Evolutionary conservation across 2,797 vertebrate species (phyloP), one percentile per base, ranked within the genome.

Genomic region (Gobionotothen gibberifrons): DNA sequence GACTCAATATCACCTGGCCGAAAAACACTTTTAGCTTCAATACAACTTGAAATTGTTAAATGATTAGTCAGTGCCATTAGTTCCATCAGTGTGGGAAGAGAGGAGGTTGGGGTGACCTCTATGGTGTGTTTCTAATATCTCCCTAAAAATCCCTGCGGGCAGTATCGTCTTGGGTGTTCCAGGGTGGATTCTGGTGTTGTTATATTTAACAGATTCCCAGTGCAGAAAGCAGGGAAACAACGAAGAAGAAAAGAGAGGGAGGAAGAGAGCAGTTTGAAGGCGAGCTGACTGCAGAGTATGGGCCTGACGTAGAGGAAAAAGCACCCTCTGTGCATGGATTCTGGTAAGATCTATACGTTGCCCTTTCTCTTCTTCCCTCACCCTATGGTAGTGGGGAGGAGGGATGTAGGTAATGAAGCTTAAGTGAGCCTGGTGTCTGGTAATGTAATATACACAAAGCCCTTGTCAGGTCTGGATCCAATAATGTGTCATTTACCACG

Each of bases 401-500:
- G 88, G 92, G 93, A 88, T 86, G 88, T 89, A 93, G 95, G 95
- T 96, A 96, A 96, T 97, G 97, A 97, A 96, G 96, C 96, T 95
- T 96, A 95, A 96, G 95, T 96, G 96, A 96, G 95, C 94, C 96
- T 94, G 96, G 95, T 96, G 96, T 96, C 93, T 96, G 93, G 95
- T 96, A 96, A 95, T 95, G 93, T 93, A 95, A 95, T 94, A 95
- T 94, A 95, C 93, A 93, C 94, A 95, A 94, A 96, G 95, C 93
- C 96, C 95, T 95, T 96, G 95, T 94, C 94, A 95, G 95, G 96
- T 98, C 97, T 99, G 98, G 96, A 98, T 99, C 96, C 96, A 99
- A 99, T 99, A 98, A 98, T 96, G 95, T 96, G 96, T 98, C 97
- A 97, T 98, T 97, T 97, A 95, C 96, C 94, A 93, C 71, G 97